Base-by-base conservation (phyloP, 2,797 vertebrate species). In the Lagodon rhomboides region DNA sequence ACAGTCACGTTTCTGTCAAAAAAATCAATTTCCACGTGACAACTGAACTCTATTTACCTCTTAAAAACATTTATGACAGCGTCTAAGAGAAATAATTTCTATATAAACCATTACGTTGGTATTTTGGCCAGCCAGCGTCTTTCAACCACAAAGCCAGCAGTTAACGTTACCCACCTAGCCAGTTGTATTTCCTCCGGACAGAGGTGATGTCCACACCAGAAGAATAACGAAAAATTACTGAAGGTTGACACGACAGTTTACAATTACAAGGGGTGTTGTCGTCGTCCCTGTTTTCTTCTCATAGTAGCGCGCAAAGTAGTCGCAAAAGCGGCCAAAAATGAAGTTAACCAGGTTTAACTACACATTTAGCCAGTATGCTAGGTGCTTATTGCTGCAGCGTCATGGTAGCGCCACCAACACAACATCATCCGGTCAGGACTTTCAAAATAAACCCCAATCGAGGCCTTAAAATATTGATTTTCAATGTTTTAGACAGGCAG, bases 361-460 rank as follows among this genome's bases (percentile, higher is more conserved):
- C 72, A 77, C 68, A 58, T 70, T 46, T 90, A 92, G 85, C 90
- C 78, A 25, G 12, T 62, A 81, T 74, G 92, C 89, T 92, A 92
- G 55, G 10, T 54, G 72, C 71, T 50, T 5, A 43, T 9, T 20
- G 22, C 27, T 75, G 62, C 12, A 5, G 1, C 3, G 38, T 53
- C 22, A 82, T 30, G 64, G 0, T 5, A 3, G 0, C 7, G 12
- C 0, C 23, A 13, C 18, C 5, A 12, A 7, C 0, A 0, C 0
- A 5, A 9, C n/a, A 4, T 51, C 67, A 34, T 89, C 87, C 80
- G 56, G 67, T 27, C 46, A 0, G 0, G 0, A 0, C 0, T 86
- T 92, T 93, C 85, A 92, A 68, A 90, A 23, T 88, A 90, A 83
- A 74, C 17, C 1, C 3, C 1, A 25, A 5, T 4, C 0, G 12